Percentiles rank a stretch among this genome's conserved stretches.
Conservation (phyloP, 2,113 vertebrate genomes). For the Oreochromis aureus region DNA sequence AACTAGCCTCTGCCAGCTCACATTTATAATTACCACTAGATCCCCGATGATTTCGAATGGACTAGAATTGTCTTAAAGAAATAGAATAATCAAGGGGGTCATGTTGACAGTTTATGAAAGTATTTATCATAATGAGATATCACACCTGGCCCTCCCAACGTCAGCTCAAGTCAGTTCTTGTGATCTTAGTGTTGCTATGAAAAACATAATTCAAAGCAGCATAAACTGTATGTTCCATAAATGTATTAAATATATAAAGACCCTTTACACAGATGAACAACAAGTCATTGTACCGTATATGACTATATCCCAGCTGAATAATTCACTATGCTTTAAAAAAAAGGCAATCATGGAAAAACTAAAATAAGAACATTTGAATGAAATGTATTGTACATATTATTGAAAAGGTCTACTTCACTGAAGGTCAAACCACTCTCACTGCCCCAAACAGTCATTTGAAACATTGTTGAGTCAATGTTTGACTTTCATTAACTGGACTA, state of each 20-base stretch:
- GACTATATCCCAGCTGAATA: constrained; percentile 20
- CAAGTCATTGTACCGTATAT: constrained; percentile 26
- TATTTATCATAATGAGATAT: neutral
- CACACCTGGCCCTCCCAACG: neutral
- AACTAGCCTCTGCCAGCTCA: neutral
- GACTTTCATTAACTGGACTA: constrained; percentile 36
- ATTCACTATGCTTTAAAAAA: constrained; percentile 44
- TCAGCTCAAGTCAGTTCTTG: neutral
- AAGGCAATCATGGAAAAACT: neutral
- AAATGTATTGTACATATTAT: constrained; percentile 59
- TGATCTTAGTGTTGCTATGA: neutral
- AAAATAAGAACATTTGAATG: constrained; percentile 34
- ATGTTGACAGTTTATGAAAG: neutral
- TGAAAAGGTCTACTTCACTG: constrained; percentile 29
- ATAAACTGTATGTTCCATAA: neutral
- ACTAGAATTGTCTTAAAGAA: neutral
- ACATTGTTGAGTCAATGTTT: constrained; percentile 27
- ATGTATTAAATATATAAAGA: neutral
- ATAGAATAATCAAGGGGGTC: neutral
- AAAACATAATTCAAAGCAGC: neutral
- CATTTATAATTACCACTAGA: constrained; percentile 16
- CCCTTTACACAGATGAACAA: neutral
- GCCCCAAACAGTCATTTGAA: constrained; percentile 48
- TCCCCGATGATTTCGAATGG: neutral
- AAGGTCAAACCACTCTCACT: constrained; percentile 55